Percentiles rank a stretch among this genome's conserved stretches.
phyloP scores from a whole-genome alignment of 2,888 invertebrate species.

The Phania funesta region DNA sequence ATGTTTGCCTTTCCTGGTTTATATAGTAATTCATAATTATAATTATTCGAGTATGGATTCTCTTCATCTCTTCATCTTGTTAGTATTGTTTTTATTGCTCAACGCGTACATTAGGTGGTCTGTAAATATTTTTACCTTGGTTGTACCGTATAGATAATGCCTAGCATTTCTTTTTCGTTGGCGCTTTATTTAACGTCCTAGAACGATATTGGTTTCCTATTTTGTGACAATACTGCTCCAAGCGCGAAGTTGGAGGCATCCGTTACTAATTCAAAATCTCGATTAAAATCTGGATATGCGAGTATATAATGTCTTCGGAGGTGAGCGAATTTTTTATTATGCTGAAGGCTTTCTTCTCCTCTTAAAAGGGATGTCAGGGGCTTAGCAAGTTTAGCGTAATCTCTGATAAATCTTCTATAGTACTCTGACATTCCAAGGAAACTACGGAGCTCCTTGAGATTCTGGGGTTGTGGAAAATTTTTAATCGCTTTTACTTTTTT shows the following conservation, averaged over 20 bases:
- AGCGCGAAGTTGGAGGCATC: background rate
- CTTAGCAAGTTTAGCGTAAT: background rate
- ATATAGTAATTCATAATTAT: background rate
- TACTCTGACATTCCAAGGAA: conserved; percentile 33
- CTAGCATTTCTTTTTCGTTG: conserved; percentile 37
- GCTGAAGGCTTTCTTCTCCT: background rate
- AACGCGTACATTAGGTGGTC: background rate
- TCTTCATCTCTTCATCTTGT: background rate
- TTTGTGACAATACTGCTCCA: background rate
- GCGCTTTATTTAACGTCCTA: background rate
- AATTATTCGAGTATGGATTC: conserved; percentile 9
- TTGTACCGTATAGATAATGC: background rate
- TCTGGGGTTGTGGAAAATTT: conserved; percentile 10
- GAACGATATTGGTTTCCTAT: background rate
- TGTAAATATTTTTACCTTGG: background rate
- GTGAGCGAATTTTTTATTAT: conserved; percentile 4
- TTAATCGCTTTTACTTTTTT: conserved; percentile 55
- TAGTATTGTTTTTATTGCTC: background rate
- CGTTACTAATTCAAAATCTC: conserved; percentile 27
- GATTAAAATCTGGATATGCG: conserved; percentile 16
- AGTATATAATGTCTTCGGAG: conserved; percentile 22
- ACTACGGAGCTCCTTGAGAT: conserved; percentile 57
- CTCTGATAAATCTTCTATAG: background rate
- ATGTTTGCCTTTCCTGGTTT: background rate
- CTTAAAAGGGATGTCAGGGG: too few species aligned